Evolutionary conservation across 1,140 invertebrate species (phyloP), one percentile per base, ranked within the genome.

Genomic region (Drosophila jambulina): DNA sequence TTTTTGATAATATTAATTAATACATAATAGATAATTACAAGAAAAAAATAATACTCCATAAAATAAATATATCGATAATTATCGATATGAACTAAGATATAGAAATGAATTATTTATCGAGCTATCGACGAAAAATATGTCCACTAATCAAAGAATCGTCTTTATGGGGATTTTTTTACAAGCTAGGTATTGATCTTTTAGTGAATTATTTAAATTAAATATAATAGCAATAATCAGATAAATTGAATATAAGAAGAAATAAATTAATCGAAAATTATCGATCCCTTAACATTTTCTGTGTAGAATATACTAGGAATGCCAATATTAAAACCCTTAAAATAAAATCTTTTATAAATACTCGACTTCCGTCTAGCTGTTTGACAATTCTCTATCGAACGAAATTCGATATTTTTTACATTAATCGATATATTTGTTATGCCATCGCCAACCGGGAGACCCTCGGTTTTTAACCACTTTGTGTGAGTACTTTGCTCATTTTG

Each of bases 401-500:
- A 9, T 10, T 8, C 38, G n/a, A 42, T 42, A 42, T 19, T 42
- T 19, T 4, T 19, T 17, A 17, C 1, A 4, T 19, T 4, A 15
- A 36, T 36, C 13, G 19, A 56, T 56, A 7, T 7, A 7, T 23
- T 23, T 36, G 3, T 19, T 0, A 4, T 17, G 15, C 15, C 53
- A 56, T 56, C 53, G 21, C 53, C 13, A 56, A 7, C 29, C 21
- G 43, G 7, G 34, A 64, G 36, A 25, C n/a, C 43, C 53, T 29
- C 29, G 29, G 25, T 62, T 46, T 56, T 42, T 59, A 68, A 68
- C 48, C 75, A 40, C 45, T 60, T 75, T 67, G 29, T 69, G 45
- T 54, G 60, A 64, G 43, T 76, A 84, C 77, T 83, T 76, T 76
- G 57, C 56, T 58, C 63, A 78, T 85, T 86, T 82, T 57, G 82